These are phyloP conservation scores for Euzetes globulus DNA, from an alignment of 2,888 invertebrate genomes.

Conservation along the genomic window DNA sequence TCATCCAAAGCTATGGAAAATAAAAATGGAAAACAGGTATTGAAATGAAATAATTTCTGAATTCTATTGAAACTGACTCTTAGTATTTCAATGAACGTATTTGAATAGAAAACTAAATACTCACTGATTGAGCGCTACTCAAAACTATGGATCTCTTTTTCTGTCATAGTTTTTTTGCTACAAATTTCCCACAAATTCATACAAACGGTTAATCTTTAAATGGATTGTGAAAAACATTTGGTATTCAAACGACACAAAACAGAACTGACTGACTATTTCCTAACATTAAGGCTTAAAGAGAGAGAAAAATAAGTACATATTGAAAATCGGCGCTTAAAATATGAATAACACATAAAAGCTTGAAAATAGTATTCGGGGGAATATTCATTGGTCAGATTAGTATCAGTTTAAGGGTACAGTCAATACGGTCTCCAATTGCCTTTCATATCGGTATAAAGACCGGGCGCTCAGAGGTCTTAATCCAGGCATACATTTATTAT, in stretches of 20 bases:
- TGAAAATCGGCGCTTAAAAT: constrained; percentile 3
- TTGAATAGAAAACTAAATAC: neutral
- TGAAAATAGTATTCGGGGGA: neutral
- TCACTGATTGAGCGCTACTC: neutral
- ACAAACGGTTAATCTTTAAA: constrained; percentile 9
- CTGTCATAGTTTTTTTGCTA: neutral
- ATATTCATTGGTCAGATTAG: constrained; percentile 22
- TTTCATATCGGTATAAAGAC: neutral
- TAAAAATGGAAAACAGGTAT: constrained; percentile 9
- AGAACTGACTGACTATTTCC: neutral
- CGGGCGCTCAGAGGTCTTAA: neutral
- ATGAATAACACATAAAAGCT: constrained; percentile 17
- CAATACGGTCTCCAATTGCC: neutral
- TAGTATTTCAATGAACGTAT: neutral
- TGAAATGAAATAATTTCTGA: constrained; percentile 1
- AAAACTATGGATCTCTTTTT: neutral
- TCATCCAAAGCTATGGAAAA: neutral
- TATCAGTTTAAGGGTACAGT: constrained; percentile 1
- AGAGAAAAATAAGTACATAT: constrained; percentile 16
- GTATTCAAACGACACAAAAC: neutral
- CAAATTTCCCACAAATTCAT: constrained; percentile 24
- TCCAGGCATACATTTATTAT: constrained; percentile 14
- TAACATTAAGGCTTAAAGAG: neutral
- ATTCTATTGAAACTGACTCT: neutral
- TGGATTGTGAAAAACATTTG: constrained; percentile 19